These are phyloP conservation scores for Drosophila phalerata DNA, from an alignment of 2,888 invertebrate genomes.

Conservation along the genomic window DNA sequence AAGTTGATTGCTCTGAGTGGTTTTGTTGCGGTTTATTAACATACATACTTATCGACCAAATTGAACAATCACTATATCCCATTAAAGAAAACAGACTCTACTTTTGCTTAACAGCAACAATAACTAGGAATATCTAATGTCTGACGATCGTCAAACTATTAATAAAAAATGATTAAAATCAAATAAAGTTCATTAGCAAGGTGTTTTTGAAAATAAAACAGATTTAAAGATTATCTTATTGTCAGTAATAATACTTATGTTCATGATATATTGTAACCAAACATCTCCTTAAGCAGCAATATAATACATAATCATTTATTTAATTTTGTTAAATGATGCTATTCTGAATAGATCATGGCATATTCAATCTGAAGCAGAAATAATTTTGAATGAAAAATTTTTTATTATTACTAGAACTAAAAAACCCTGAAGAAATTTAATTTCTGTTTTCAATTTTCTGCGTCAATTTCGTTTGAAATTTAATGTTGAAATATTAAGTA, in stretches of 20 bases:
- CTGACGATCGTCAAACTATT: not conserved
- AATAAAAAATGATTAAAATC: not conserved
- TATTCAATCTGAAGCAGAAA: not conserved
- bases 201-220: not conserved
- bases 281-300: too few species aligned
- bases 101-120: slow-evolving; percentile 23
- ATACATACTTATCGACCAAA: slow-evolving; percentile 49
- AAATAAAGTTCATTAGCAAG: not conserved
- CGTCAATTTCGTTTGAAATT: too few species aligned
- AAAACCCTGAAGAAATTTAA: too few species aligned
- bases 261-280: too few species aligned
- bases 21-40: slow-evolving; percentile 49
- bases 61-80: slow-evolving; percentile 46
- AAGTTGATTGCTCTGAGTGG: slow-evolving; percentile 61
- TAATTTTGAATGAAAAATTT: not conserved
- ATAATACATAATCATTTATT: too few species aligned
- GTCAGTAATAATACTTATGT: too few species aligned
- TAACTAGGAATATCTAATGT: slow-evolving; percentile 9
- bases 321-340: not conserved
- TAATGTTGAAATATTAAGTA: not conserved
- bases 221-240: not conserved
- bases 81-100: slow-evolving; percentile 39
- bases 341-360: not conserved
- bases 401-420: too few species aligned
- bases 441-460: too few species aligned